These are phyloP conservation scores for Lophura nycthemera DNA, from an alignment of 2,113 vertebrate genomes.

Conservation along the genomic window DNA sequence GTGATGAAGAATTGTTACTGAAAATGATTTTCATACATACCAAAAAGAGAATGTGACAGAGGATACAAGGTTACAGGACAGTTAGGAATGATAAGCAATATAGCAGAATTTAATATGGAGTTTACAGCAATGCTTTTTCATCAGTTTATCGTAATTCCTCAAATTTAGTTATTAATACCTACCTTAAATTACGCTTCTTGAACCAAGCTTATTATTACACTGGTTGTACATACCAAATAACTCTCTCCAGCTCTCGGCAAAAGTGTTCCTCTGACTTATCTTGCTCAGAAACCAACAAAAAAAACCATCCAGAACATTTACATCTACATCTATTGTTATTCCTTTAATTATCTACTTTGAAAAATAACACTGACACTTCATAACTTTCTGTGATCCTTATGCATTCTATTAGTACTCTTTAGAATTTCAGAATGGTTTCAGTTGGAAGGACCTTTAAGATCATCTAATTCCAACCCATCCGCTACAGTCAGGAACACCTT, in stretches of 20 bases:
- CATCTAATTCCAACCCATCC: too few relatives aligned
- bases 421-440: too few relatives aligned
- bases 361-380: neutral
- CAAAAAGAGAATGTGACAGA: neutral
- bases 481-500: too few relatives aligned
- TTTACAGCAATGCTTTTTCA: neutral
- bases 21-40: neutral
- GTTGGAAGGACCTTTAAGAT: too few relatives aligned
- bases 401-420: neutral
- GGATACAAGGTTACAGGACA: neutral
- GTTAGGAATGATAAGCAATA: neutral
- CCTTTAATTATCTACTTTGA: neutral
- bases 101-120: neutral
- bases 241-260: neutral
- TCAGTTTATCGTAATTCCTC: neutral
- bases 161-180: neutral
- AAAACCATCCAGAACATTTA: neutral
- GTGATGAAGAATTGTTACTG: neutral
- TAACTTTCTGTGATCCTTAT: neutral
- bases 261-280: neutral
- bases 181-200: neutral
- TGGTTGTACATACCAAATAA: rapidly evolving
- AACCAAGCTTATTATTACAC: neutral
- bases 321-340: neutral
- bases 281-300: neutral